phyloP scores from a whole-genome alignment of 2,113 vertebrate genomes.

The Actinemys pallida region DNA sequence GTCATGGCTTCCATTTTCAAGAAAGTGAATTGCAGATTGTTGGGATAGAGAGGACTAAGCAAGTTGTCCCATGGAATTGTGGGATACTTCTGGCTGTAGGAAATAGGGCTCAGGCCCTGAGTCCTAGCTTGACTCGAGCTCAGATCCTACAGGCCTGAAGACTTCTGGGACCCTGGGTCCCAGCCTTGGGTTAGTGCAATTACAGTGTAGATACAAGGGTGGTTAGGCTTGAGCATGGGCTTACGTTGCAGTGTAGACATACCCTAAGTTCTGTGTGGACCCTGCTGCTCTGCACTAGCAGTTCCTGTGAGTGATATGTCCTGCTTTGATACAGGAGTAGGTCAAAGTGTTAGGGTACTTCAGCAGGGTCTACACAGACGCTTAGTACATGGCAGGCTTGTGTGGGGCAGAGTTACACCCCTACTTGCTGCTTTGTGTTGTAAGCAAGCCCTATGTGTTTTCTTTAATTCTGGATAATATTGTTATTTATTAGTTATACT shows the following conservation, averaged over 20 bases:
- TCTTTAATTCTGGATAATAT: not conserved
- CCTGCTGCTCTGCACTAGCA: not conserved
- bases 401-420: not conserved
- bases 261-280: not conserved
- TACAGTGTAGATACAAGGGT: not conserved
- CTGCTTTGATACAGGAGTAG: not conserved
- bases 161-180: not conserved
- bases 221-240: not conserved
- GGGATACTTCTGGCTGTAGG: not conserved
- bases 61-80: not conserved
- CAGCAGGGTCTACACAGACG: not conserved
- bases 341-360: not conserved
- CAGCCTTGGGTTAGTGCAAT: not conserved
- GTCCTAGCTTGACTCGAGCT: not conserved
- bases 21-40: not conserved
- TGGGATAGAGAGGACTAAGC: not conserved
- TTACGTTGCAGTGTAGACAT: not conserved
- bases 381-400: not conserved
- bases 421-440: not conserved
- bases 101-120: not conserved
- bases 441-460: accelerated
- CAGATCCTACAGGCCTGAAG: no score
- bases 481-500: not conserved
- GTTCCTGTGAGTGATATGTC: not conserved
- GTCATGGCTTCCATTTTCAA: not conserved